Conservation (phyloP, 2,888 invertebrate species). For the Trachelus tabidus region DNA sequence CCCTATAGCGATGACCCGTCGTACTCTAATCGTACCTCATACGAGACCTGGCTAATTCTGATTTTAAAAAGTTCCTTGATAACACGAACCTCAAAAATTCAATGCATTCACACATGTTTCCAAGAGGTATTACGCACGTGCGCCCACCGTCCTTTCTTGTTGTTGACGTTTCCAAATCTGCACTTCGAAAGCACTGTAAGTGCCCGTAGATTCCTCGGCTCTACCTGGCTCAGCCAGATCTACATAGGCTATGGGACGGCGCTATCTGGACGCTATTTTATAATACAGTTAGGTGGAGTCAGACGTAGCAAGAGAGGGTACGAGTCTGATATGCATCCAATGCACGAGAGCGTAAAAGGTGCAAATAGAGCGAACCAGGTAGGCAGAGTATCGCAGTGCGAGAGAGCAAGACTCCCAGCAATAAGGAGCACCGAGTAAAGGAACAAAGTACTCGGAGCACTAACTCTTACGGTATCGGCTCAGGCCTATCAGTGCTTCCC, state of each 20-base stretch:
- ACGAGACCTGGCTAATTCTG: neutral
- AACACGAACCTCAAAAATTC: neutral
- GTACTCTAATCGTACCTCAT: neutral
- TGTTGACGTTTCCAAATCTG: neutral
- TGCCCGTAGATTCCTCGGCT: neutral
- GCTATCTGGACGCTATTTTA: conserved; percentile 51
- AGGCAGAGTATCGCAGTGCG: neutral
- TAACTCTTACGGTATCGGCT: conserved; percentile 39
- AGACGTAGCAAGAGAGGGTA: conserved; percentile 12
- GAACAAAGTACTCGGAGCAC: conserved; percentile 14
- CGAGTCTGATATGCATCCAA: neutral
- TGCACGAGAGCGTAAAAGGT: neutral
- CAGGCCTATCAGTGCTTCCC: conserved; percentile 44
- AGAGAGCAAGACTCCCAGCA: conserved; percentile 10
- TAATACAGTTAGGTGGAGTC: conserved; percentile 50
- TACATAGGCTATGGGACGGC: conserved; percentile 8
- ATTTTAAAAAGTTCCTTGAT: neutral
- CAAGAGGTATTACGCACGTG: neutral
- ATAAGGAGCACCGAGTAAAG: conserved; percentile 25
- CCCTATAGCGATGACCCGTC: neutral
- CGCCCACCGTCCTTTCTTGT: neutral
- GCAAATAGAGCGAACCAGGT: neutral
- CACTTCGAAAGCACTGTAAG: neutral
- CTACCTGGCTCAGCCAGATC: neutral
- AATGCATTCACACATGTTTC: neutral